Evolutionary conservation across 2,888 invertebrate genomes (phyloP).

Genomic region (Dromius quadrimaculatus): DNA sequence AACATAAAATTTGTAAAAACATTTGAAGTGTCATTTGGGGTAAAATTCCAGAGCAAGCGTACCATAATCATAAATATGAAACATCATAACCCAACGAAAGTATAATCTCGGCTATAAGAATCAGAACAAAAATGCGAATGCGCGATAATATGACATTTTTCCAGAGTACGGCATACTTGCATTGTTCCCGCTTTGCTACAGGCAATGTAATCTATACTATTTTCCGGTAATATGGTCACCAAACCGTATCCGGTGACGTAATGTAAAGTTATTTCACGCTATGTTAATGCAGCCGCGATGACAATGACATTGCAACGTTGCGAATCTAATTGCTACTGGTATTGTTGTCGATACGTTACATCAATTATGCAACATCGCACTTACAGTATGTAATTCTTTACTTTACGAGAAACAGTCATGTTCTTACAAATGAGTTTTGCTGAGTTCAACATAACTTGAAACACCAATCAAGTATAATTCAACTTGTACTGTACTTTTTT

Average conservation of each 20-base stretch:
- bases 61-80: constrained; percentile 35
- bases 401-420: too few relatives aligned
- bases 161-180: background rate
- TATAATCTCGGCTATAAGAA: constrained; percentile 32
- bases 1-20: constrained; percentile 7
- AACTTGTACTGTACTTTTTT: too few relatives aligned
- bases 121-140: constrained; percentile 29
- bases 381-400: too few relatives aligned
- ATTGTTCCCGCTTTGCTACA: constrained; percentile 3
- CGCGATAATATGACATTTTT: constrained; percentile 30
- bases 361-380: too few relatives aligned
- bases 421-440: too few relatives aligned
- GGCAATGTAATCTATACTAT: constrained; percentile 43
- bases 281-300: constrained; percentile 46
- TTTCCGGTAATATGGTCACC: constrained; percentile 41
- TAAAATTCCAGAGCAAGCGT: constrained; percentile 9
- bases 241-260: constrained; percentile 40
- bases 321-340: constrained; percentile 47
- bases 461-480: too few relatives aligned
- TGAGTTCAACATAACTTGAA: too few relatives aligned
- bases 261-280: constrained; percentile 52
- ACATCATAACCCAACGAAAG: constrained; percentile 33
- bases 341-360: constrained; percentile 27
- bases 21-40: constrained; percentile 15
- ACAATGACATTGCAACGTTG: constrained; percentile 50